A percentile compares a stretch with the other conserved stretches of the same genome.
phyloP scores from a whole-genome alignment of 2,113 vertebrate genomes.

The Tachuris rubrigastra region DNA sequence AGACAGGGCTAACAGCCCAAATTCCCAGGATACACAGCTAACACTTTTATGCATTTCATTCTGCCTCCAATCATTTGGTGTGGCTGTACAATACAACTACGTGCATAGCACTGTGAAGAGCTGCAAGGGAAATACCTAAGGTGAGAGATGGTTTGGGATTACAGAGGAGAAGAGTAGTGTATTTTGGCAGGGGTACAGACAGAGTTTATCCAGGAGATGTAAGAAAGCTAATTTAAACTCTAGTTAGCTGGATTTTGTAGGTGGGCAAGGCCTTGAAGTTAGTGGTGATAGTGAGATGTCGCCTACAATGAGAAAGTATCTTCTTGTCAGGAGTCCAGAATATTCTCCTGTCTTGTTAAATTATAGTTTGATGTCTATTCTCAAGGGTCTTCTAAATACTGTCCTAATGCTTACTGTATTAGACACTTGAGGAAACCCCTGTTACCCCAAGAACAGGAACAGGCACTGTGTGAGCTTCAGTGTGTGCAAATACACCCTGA shows the following conservation, averaged over 20 bases:
- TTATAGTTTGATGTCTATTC: not conserved
- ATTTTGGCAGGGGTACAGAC: not conserved
- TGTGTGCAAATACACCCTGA: rapidly evolving
- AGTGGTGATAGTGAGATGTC: not conserved
- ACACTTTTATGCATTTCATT: not conserved
- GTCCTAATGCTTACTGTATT: not conserved
- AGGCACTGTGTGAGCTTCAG: not conserved
- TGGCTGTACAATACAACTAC: rapidly evolving
- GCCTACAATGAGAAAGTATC: not conserved
- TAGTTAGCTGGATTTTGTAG: not conserved
- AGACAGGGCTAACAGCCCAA: not conserved
- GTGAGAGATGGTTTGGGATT: not conserved
- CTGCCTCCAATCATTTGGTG: rapidly evolving
- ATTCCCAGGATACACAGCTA: not conserved
- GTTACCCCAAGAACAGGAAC: not conserved
- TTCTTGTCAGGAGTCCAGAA: not conserved
- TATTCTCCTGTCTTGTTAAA: not conserved
- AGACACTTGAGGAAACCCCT: not conserved
- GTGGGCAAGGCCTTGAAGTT: not conserved
- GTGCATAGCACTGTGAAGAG: not conserved
- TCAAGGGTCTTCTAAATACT: not conserved
- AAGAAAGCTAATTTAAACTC: not conserved
- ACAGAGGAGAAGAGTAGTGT: not conserved
- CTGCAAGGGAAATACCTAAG: not conserved
- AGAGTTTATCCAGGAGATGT: not conserved